These are phyloP conservation scores for Naso thynnoides DNA, from an alignment of 2,797 vertebrate genomes.

Conservation along the genomic window DNA sequence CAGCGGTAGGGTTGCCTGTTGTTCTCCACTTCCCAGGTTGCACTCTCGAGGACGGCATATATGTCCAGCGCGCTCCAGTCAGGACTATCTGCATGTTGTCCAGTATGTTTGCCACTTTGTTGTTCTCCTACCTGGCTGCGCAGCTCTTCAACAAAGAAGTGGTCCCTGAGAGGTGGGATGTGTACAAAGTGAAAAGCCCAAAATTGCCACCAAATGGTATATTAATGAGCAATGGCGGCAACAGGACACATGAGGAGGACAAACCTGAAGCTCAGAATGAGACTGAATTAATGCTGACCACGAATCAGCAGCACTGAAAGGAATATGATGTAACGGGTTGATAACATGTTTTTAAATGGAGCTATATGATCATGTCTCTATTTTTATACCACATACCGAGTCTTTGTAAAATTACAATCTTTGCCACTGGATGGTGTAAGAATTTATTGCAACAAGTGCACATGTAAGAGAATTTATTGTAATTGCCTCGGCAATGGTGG, in stretches of 20 bases:
- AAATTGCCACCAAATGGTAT: background rate
- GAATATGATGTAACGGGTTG: background rate
- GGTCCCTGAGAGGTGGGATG: constrained; percentile 53
- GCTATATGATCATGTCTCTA: background rate
- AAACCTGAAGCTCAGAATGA: constrained; percentile 20
- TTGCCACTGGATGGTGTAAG: background rate
- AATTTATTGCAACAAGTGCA: too few relatives aligned
- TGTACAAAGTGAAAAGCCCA: constrained; percentile 47
- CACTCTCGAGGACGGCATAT: constrained; percentile 60
- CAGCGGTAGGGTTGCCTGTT: constrained; percentile 62
- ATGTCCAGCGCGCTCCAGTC: constrained; percentile 81
- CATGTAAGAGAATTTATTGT: too few relatives aligned
- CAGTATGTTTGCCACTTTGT: constrained; percentile 57
- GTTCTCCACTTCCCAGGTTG: constrained; percentile 76
- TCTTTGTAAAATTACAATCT: background rate
- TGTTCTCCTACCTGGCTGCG: constrained; percentile 53
- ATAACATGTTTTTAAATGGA: background rate
- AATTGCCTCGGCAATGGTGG: too few relatives aligned
- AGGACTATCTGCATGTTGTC: constrained; percentile 81
- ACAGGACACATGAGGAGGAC: background rate
- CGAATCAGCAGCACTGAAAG: constrained; percentile 9
- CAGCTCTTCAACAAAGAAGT: constrained; percentile 57
- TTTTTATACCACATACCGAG: background rate
- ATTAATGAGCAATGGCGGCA: background rate
- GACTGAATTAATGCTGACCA: constrained; percentile 14